Evolutionary conservation across 2,888 invertebrate species (phyloP), one percentile per base, ranked within the genome.

Genomic region (Agrotis exclamationis): DNA sequence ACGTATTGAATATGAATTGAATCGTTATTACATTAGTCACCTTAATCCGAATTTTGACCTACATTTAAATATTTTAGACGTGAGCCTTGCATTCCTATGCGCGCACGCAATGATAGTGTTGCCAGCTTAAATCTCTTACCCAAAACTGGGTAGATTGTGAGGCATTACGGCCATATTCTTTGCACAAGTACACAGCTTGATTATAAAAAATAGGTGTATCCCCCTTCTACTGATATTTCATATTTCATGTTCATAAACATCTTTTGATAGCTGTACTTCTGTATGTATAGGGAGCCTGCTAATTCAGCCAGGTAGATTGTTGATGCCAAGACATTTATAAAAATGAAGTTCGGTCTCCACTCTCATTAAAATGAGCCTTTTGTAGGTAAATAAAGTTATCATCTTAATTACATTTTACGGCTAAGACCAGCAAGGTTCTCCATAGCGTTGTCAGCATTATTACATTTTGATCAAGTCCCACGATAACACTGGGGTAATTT

Each of bases 1-100:
- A 64, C 57, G 63, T 74, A 69, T 76, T 62, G 73, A 65, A 76
- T 78, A 66, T 60, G 54, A 75, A 75, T 73, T 54, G 70, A 64
- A 80, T 84, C 59, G 75, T 58, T 76, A 70, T 73, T 66, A 71
- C 56, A 83, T 86, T 84, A 82, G 85, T 83, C 86, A 86, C 73
- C 65, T 72, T 79, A 79, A 82, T 80, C 78, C 65, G 70, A 72
- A 81, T 81, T 82, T 68, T 67, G 84, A 85, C 87, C 87, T 78
- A 87, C 83, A 86, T 86, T 72, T n/a, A 69, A 79, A 72, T 76
- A 85, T 70, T 81, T 80, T 18, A 54, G 70, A 74, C 70, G 67
- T 70, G 82, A 22, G 64, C 59, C 53, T 75, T 70, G 63, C 79
- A 85, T 83, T 85, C 79, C 64, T 78, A 48, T 20, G 51, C 67